phyloP scores from a whole-genome alignment of 1,140 invertebrate genomes.

The Solenopsis invicta region DNA sequence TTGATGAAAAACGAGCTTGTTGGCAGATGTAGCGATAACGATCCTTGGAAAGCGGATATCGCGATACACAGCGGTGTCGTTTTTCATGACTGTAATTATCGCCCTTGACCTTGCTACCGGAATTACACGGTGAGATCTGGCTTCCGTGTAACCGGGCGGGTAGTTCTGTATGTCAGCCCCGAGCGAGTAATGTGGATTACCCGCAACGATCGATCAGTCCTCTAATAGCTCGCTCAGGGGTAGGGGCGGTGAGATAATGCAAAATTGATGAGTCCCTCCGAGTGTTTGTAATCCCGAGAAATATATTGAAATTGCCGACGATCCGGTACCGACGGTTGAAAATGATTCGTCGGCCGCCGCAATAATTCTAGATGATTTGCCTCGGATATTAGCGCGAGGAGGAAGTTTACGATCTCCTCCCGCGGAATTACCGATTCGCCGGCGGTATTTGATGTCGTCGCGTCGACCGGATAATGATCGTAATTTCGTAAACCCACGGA shows the following conservation, averaged over 20 bases:
- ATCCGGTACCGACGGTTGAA: conserved; percentile 61
- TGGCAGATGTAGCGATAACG: conserved; percentile 73
- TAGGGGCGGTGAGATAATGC: conserved; percentile 75
- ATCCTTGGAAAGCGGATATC: conserved; percentile 52
- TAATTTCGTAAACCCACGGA: conserved; percentile 21
- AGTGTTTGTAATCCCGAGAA: conserved; percentile 78
- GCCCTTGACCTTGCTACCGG: conserved; percentile 53
- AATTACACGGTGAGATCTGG: conserved; percentile 58
- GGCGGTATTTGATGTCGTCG: conserved; percentile 10
- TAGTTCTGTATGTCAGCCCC: conserved; percentile 69
- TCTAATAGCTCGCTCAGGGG: conserved; percentile 76
- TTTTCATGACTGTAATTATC: conserved; percentile 59
- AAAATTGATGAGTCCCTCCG: conserved; percentile 77
- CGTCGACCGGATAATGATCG: conserved; percentile 18
- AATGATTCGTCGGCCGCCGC: conserved; percentile 70
- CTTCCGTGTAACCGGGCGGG: conserved; percentile 52
- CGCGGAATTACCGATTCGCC: conserved; percentile 56
- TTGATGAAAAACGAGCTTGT: conserved; percentile 72
- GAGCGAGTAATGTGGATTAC: conserved; percentile 76
- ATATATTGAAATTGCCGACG: conserved; percentile 77
- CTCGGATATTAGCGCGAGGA: conserved; percentile 8
- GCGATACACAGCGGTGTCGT: conserved; percentile 28
- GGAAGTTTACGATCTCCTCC: conserved; percentile 40
- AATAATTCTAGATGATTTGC: conserved; percentile 73
- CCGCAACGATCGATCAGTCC: conserved; percentile 74